phyloP scores from a whole-genome alignment of 2,888 invertebrate genomes.

The Lysandra coridon region DNA sequence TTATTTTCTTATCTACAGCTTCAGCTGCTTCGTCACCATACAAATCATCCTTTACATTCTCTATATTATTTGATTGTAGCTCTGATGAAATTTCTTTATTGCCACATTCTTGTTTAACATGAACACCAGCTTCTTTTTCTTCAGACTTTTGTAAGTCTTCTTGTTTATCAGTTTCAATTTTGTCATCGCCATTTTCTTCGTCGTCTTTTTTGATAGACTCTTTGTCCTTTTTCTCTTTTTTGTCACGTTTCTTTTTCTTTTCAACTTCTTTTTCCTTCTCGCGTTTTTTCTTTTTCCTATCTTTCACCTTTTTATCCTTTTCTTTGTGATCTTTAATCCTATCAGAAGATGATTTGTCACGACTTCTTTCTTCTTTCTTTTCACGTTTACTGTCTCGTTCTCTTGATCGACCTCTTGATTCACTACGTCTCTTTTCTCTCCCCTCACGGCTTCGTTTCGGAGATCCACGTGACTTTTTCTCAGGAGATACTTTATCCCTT shows the following conservation, averaged over 20 bases:
- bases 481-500: slow-evolving; percentile 63
- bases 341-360: slow-evolving; percentile 69
- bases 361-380: slow-evolving; percentile 74
- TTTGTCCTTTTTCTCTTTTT: slow-evolving; percentile 79
- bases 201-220: slow-evolving; percentile 47
- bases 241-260: slow-evolving; percentile 76
- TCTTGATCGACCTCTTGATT: slow-evolving; percentile 70
- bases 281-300: slow-evolving; percentile 68
- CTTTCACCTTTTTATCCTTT: slow-evolving; percentile 77
- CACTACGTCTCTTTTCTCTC: slow-evolving; percentile 70
- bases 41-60: slow-evolving; percentile 60
- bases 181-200: slow-evolving; percentile 43
- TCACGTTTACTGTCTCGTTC: slow-evolving; percentile 78
- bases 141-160: slow-evolving; percentile 40
- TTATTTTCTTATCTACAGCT: slow-evolving; percentile 79
- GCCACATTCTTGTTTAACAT: slow-evolving; percentile 47
- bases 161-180: slow-evolving; percentile 38
- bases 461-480: slow-evolving; percentile 62
- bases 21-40: slow-evolving; percentile 79
- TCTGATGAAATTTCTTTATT: slow-evolving; percentile 48
- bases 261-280: slow-evolving; percentile 77
- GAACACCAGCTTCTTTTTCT: slow-evolving; percentile 36
- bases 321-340: slow-evolving; percentile 79
- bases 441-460: slow-evolving; percentile 66
- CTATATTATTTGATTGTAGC: slow-evolving; percentile 33